phyloP scores from a whole-genome alignment of 2,888 invertebrate genomes.

The Fissipunctia ypsillon region DNA sequence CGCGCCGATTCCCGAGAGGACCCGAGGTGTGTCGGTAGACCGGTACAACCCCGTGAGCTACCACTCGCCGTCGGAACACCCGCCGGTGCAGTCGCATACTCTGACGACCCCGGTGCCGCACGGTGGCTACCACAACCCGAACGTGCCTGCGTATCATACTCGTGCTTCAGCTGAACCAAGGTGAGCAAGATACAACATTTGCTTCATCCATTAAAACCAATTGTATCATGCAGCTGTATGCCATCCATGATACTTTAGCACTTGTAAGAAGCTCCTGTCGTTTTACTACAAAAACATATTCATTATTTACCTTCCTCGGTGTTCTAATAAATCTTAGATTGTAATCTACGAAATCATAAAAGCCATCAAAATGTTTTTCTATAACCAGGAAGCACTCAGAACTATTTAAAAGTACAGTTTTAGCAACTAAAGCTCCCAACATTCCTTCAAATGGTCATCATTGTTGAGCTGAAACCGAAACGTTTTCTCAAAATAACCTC shows the following conservation, averaged over 20 bases:
- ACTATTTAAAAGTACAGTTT: constrained; percentile 25
- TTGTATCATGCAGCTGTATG: neutral
- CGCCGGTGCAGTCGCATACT: constrained; percentile 87
- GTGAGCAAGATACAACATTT: constrained; percentile 63
- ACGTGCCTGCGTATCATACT: constrained; percentile 87
- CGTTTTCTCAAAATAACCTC: constrained; percentile 47
- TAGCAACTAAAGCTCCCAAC: constrained; percentile 13
- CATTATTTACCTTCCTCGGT: no score
- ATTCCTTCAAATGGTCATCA: constrained; percentile 43
- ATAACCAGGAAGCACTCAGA: neutral
- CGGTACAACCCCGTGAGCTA: constrained; percentile 86
- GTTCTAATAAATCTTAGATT: neutral
- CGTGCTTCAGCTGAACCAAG: constrained; percentile 88
- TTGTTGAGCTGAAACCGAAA: constrained; percentile 39
- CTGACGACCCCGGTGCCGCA: constrained; percentile 83
- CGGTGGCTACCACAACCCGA: constrained; percentile 85
- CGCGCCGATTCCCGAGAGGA: constrained; percentile 79
- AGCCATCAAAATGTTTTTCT: neutral
- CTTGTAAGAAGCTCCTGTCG: neutral
- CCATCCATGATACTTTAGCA: neutral
- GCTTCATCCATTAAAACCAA: neutral
- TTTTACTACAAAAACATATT: neutral
- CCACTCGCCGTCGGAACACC: constrained; percentile 84
- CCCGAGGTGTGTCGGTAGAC: constrained; percentile 87
- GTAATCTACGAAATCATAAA: neutral